Evolutionary conservation across 1,140 invertebrate genomes (phyloP).

Genomic region (Euglossa dilemma): DNA sequence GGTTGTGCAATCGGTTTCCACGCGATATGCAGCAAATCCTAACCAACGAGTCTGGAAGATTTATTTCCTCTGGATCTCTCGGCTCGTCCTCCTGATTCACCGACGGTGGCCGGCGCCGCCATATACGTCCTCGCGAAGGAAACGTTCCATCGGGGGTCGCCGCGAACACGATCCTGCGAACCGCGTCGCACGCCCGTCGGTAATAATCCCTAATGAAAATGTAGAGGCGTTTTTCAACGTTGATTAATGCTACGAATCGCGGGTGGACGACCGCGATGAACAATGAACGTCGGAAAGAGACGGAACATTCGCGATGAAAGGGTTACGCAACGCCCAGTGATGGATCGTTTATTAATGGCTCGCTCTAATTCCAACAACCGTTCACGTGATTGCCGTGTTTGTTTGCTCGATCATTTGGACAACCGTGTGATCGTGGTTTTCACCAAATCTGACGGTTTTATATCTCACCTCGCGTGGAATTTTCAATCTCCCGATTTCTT

Average conservation of each 20-base stretch:
- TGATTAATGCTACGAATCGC: conserved; percentile 39
- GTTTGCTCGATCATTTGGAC: not conserved
- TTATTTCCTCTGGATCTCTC: conserved; percentile 23
- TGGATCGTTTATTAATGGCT: conserved; percentile 30
- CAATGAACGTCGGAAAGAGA: not conserved
- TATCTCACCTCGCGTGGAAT: not conserved
- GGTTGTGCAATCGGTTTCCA: conserved; percentile 34
- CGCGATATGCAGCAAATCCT: not conserved
- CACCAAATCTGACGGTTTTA: not conserved
- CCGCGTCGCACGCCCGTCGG: too few relatives aligned
- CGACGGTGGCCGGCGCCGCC: not conserved
- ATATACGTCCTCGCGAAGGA: conserved; percentile 18
- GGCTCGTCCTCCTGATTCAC: not conserved
- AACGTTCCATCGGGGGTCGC: not conserved
- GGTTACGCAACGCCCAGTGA: conserved; percentile 19
- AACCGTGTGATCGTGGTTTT: not conserved
- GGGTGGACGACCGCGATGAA: not conserved
- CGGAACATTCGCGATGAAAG: not conserved
- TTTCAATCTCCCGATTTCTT: too few relatives aligned
- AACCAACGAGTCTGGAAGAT: conserved; percentile 22
- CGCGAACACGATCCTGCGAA: not conserved
- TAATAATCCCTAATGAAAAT: conserved; percentile 29
- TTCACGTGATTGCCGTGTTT: conserved; percentile 17
- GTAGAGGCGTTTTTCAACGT: conserved; percentile 33
- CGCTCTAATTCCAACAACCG: conserved; percentile 10